Conservation (phyloP, 2,113 vertebrate genomes). For the Plestiodon gilberti region DNA sequence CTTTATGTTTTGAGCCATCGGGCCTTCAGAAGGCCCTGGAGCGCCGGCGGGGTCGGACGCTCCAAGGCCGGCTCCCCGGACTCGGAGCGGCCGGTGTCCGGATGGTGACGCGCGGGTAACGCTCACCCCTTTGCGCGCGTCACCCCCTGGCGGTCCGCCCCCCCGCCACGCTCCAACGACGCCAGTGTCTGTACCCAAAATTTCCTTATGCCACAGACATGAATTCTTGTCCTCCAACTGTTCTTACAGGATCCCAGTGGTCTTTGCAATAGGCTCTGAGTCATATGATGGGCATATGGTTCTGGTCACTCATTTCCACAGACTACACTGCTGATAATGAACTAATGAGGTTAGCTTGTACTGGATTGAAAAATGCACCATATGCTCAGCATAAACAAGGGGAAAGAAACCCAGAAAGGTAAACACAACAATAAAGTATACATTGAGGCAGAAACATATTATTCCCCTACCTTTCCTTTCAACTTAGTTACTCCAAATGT, state of each 20-base stretch:
- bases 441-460: background rate
- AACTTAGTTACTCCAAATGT: background rate
- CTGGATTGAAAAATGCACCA: background rate
- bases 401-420: background rate
- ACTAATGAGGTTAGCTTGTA: background rate
- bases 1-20: too few species aligned
- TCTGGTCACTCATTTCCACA: background rate
- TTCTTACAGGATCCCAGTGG: background rate
- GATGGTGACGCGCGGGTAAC: too few species aligned
- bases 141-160: too few species aligned
- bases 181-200: background rate
- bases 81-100: too few species aligned
- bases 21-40: too few species aligned
- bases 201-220: background rate
- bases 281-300: too few species aligned
- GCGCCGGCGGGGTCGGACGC: too few species aligned
- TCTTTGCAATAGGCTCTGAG: background rate
- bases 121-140: too few species aligned
- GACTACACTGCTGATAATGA: background rate
- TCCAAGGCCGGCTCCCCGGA: too few species aligned
- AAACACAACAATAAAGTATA: background rate
- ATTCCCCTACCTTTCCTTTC: background rate
- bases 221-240: background rate
- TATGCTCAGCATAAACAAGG: background rate
- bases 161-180: too few species aligned